These are phyloP conservation scores for Orientallactaga bullata DNA, from an alignment of 2,113 vertebrate genomes.

Conservation along the genomic window DNA sequence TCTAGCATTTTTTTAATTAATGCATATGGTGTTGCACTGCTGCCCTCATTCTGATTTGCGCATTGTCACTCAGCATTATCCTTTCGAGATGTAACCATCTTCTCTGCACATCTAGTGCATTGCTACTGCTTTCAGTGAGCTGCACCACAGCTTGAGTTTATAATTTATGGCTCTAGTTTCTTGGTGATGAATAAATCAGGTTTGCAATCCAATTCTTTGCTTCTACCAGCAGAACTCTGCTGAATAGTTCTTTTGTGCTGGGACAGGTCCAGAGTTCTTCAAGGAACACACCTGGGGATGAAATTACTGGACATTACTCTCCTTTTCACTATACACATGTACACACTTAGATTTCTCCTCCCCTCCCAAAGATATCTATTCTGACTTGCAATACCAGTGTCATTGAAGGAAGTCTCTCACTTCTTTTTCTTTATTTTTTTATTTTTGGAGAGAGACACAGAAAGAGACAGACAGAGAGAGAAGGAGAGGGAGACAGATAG, in stretches of 20 bases:
- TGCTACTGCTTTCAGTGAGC: neutral
- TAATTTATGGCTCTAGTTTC: conserved; percentile 5
- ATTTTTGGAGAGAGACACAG: too few species aligned
- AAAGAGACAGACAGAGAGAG: too few species aligned
- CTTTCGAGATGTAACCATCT: neutral
- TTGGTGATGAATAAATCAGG: neutral
- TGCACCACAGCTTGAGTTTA: neutral
- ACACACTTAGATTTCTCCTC: neutral
- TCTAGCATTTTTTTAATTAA: neutral
- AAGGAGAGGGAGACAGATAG: too few species aligned
- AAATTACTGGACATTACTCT: neutral
- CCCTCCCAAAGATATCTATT: neutral
- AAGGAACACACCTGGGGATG: neutral
- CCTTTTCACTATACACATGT: neutral
- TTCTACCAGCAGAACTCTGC: neutral
- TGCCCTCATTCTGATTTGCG: conserved; percentile 13
- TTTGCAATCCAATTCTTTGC: neutral
- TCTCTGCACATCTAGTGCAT: neutral
- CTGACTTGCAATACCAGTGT: neutral
- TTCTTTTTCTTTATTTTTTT: too few species aligned
- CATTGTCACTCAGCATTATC: neutral
- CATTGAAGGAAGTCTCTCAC: neutral
- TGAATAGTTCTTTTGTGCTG: neutral
- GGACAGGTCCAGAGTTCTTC: neutral
- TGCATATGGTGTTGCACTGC: neutral